Conservation (phyloP, 2,888 invertebrate species). For the Cordilura impudica region DNA sequence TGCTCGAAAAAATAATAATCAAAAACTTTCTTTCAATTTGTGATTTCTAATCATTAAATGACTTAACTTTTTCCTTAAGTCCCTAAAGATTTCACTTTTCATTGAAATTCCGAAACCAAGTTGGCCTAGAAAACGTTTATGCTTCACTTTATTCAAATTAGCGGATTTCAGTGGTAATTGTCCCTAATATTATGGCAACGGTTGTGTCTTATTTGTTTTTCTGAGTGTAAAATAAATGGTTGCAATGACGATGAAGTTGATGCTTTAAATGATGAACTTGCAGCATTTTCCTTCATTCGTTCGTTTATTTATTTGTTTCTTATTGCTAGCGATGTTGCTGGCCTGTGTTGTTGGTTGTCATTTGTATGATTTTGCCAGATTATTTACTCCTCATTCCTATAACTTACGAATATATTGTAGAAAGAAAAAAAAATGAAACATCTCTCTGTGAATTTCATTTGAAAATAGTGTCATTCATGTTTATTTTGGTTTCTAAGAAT, state of each 20-base stretch:
- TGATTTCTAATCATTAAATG: too few species aligned
- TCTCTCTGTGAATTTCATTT: conserved; percentile 61
- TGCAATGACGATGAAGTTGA: conserved; percentile 20
- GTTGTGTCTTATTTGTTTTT: too few species aligned
- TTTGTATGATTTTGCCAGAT: neutral
- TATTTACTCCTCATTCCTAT: conserved; percentile 19
- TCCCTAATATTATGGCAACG: too few species aligned
- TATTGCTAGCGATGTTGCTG: neutral
- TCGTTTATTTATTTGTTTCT: conserved; percentile 3
- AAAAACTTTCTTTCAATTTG: too few species aligned
- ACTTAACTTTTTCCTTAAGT: too few species aligned
- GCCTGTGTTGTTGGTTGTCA: neutral
- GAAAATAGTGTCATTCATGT: conserved; percentile 63
- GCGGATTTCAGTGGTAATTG: too few species aligned
- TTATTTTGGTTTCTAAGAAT: conserved; percentile 61
- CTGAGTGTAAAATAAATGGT: conserved; percentile 37
- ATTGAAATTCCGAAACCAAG: too few species aligned
- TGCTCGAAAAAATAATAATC: too few species aligned
- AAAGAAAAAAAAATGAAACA: too few species aligned
- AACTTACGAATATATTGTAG: conserved; percentile 31
- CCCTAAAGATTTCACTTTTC: too few species aligned
- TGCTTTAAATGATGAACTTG: conserved; percentile 55
- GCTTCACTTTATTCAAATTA: too few species aligned
- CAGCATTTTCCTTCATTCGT: conserved; percentile 32
- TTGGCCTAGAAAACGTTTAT: too few species aligned